A percentile compares a stretch with the other conserved stretches of the same genome.
Conservation (phyloP, 2,113 vertebrate species). For the Neotoma lepida region DNA sequence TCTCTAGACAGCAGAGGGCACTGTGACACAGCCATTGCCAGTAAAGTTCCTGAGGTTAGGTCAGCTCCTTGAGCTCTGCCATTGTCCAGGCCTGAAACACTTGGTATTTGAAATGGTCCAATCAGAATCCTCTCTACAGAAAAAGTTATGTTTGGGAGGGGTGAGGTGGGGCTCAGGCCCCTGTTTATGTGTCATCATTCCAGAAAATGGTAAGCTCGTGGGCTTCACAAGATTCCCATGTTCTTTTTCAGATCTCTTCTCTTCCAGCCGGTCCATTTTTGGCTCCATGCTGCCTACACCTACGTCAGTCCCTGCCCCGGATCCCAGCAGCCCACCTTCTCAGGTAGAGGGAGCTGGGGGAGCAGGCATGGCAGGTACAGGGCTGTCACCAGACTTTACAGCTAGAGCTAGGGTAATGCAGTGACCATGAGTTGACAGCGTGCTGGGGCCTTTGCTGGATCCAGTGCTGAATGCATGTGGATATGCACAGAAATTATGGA, state of each 20-base stretch:
- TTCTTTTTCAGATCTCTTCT: slow-evolving; percentile 93
- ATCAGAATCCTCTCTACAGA: background rate
- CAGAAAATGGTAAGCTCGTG: background rate
- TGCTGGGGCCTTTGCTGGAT: background rate
- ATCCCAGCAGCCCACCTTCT: slow-evolving; percentile 84
- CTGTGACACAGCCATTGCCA: background rate
- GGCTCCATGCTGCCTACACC: slow-evolving; percentile 86
- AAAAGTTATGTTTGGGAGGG: background rate
- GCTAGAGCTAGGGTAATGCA: background rate
- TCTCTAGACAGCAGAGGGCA: slow-evolving; percentile 68
- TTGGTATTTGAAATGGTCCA: background rate
- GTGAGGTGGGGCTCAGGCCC: background rate
- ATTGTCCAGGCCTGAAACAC: background rate
- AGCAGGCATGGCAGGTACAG: background rate
- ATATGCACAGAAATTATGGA: too few relatives aligned
- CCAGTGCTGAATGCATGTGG: background rate
- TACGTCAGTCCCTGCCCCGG: slow-evolving; percentile 82
- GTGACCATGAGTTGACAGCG: background rate
- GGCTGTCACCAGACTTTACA: background rate
- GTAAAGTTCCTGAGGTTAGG: background rate
- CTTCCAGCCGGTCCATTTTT: slow-evolving; percentile 89
- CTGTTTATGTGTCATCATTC: background rate
- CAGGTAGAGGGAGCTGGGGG: slow-evolving; percentile 87
- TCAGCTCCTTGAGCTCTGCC: background rate
- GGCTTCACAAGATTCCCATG: background rate